Percentiles rank a stretch among this genome's conserved stretches.
These are phyloP conservation scores for Tromatobia lineatoria DNA, from an alignment of 2,888 invertebrate genomes.

Conservation along the genomic window DNA sequence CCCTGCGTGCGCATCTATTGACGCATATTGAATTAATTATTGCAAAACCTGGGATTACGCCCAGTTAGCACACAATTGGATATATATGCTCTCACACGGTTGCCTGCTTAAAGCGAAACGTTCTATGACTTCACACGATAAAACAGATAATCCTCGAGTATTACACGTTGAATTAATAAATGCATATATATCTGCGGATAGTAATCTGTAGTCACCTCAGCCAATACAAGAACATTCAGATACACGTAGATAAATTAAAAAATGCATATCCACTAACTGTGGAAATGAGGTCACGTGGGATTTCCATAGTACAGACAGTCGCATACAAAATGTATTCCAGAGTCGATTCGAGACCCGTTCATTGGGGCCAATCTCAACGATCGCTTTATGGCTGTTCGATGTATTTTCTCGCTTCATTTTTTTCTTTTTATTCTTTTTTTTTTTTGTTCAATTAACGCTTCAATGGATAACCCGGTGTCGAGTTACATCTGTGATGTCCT, in stretches of 20 bases:
- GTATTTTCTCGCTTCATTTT: conserved; percentile 18
- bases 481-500: conserved; percentile 45
- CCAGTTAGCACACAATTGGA: conserved; percentile 33
- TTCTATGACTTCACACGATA: conserved; percentile 35
- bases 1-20: not conserved
- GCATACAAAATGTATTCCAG: conserved; percentile 43
- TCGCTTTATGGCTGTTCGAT: conserved; percentile 28
- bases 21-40: conserved; percentile 50
- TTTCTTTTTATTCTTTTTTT: conserved; percentile 12
- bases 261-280: not conserved
- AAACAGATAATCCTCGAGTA: conserved; percentile 23
- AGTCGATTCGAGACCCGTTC: conserved; percentile 50
- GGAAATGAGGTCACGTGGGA: conserved; percentile 31
- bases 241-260: not conserved
- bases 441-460: conserved; percentile 48
- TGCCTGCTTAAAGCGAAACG: not conserved
- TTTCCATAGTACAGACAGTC: conserved; percentile 44
- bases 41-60: conserved; percentile 36
- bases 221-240: not conserved
- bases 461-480: conserved; percentile 23
- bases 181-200: not conserved
- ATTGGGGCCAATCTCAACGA: conserved; percentile 44
- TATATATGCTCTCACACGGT: not conserved
- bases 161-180: conserved; percentile 40
- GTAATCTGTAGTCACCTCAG: conserved; percentile 11